A percentile compares a stretch with the other conserved stretches of the same genome.
These are phyloP conservation scores for Phylloscopus collybita DNA, from an alignment of 2,797 vertebrate genomes.

Conservation along the genomic window DNA sequence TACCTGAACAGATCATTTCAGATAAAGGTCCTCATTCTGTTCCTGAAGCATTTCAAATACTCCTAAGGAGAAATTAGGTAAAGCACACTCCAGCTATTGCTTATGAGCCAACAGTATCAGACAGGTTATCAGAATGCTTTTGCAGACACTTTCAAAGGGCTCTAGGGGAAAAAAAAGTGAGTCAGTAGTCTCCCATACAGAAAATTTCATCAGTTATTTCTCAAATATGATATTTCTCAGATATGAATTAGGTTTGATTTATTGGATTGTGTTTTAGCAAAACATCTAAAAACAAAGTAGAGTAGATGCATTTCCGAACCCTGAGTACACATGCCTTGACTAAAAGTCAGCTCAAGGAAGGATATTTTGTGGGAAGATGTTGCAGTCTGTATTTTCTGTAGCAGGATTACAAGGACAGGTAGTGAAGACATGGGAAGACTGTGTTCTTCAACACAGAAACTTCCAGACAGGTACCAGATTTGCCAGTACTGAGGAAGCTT, in stretches of 20 bases:
- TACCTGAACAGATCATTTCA: not conserved
- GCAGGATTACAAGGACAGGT: not conserved
- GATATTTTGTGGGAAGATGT: not conserved
- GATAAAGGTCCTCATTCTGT: not conserved
- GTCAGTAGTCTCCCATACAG: not conserved
- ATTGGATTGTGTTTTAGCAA: not conserved
- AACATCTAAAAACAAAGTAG: not conserved
- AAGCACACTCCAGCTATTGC: not conserved
- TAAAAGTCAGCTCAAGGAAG: not conserved
- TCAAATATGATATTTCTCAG: not conserved
- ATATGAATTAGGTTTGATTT: conserved; percentile 4
- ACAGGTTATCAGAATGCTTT: not conserved
- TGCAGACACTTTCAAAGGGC: not conserved
- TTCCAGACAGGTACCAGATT: not conserved
- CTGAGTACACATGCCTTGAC: not conserved
- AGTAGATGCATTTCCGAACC: not conserved
- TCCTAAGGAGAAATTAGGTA: not conserved
- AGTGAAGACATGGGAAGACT: not conserved
- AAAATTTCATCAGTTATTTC: not conserved
- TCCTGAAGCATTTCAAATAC: not conserved
- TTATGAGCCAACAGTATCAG: not conserved
- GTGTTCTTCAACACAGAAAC: not conserved
- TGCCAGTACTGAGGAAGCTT: not conserved
- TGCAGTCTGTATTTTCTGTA: not conserved
- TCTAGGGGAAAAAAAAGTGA: not conserved